These are phyloP conservation scores for Aspiorhynchus laticeps DNA, from an alignment of 2,113 vertebrate species.

Conservation along the genomic window DNA sequence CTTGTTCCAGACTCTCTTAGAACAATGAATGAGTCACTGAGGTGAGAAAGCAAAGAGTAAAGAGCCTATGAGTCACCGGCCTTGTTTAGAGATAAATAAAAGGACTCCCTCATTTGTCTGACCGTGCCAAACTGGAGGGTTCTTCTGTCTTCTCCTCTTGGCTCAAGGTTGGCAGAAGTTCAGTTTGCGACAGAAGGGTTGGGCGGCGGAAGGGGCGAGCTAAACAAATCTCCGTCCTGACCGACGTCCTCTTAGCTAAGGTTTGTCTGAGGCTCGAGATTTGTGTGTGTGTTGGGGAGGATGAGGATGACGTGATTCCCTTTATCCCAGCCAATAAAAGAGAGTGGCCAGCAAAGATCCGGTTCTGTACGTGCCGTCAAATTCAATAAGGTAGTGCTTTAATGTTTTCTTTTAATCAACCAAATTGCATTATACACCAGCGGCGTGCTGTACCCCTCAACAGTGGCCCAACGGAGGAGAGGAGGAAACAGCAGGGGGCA, in stretches of 20 bases:
- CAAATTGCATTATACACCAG: slow-evolving; percentile 83
- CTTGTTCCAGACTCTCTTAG: slow-evolving; percentile 61
- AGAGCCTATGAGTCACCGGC: slow-evolving; percentile 70
- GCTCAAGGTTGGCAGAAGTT: slow-evolving; percentile 71
- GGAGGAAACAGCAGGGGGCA: slow-evolving; percentile 16
- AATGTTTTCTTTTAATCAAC: slow-evolving; percentile 88
- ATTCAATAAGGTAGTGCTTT: slow-evolving; percentile 84
- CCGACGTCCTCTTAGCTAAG: slow-evolving; percentile 75
- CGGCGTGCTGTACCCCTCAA: slow-evolving; percentile 58
- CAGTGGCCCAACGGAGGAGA: neutral
- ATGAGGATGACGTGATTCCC: slow-evolving; percentile 79
- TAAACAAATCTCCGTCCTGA: slow-evolving; percentile 75
- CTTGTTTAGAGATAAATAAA: slow-evolving; percentile 75
- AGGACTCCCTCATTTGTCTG: slow-evolving; percentile 60
- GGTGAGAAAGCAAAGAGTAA: slow-evolving; percentile 58
- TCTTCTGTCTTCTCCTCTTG: slow-evolving; percentile 43
- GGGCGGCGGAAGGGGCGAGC: slow-evolving; percentile 45
- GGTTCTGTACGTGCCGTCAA: slow-evolving; percentile 81
- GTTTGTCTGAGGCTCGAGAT: slow-evolving; percentile 69
- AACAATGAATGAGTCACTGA: slow-evolving; percentile 73
- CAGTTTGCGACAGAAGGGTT: slow-evolving; percentile 51
- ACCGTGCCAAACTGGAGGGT: neutral
- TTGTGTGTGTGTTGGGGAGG: slow-evolving; percentile 58
- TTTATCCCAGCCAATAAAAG: slow-evolving; percentile 81
- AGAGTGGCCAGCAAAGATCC: slow-evolving; percentile 80